Percentiles rank a stretch among this genome's conserved stretches.
phyloP scores from a whole-genome alignment of 1,140 invertebrate species.

The Matsumurasca onukii region DNA sequence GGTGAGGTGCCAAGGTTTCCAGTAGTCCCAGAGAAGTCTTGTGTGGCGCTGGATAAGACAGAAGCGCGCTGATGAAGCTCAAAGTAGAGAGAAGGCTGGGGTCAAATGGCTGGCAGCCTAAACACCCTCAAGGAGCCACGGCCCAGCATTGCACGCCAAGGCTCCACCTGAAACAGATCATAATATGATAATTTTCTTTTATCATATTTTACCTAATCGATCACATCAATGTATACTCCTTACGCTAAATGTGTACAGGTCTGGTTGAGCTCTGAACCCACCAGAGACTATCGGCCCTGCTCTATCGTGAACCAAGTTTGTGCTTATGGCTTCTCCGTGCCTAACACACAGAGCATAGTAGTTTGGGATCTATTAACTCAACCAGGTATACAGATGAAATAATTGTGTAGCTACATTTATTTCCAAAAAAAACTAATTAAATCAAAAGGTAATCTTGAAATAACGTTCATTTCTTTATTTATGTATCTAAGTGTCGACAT shows the following conservation, averaged over 20 bases:
- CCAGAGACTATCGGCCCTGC: neutral
- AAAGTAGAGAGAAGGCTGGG: neutral
- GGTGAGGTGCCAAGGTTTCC: neutral
- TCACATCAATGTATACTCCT: neutral
- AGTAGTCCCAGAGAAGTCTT: neutral
- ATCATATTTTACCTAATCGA: neutral
- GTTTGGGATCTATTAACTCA: no score
- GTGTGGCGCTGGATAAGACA: neutral
- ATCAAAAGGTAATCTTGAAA: no score
- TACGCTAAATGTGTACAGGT: neutral
- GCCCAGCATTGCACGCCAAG: neutral
- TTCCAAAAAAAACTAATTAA: no score
- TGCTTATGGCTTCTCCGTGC: neutral
- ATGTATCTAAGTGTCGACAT: no score
- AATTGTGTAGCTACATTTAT: no score
- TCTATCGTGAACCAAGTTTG: neutral
- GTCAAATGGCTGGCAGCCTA: constrained; percentile 32
- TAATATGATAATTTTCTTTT: neutral
- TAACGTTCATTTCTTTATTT: no score
- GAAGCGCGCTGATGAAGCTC: neutral
- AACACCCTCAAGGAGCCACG: neutral
- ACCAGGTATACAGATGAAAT: no score
- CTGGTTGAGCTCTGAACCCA: neutral
- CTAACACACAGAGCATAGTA: no score
- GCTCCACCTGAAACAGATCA: constrained; percentile 11